Percentiles rank a stretch among this genome's conserved stretches.
phyloP scores from a whole-genome alignment of 2,888 invertebrate species.

The Drosophila pegasa region DNA sequence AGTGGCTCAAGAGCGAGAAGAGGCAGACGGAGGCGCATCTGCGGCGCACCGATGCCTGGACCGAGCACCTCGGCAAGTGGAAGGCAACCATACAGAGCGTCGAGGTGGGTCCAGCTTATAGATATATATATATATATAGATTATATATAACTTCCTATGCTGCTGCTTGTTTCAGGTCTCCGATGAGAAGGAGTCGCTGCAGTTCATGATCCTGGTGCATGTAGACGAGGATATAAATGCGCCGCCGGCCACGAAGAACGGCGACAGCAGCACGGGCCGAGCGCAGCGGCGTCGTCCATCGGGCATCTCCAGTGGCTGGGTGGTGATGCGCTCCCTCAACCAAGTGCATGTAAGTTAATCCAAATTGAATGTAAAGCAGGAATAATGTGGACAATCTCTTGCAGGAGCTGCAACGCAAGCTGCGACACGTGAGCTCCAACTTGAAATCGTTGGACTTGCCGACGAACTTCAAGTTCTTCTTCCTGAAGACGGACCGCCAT shows the following conservation, averaged over 20 bases:
- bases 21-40: constrained; percentile 93
- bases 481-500: constrained; percentile 92
- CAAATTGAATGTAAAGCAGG: background rate
- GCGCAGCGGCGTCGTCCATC: constrained; percentile 84
- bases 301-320: constrained; percentile 89
- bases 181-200: constrained; percentile 86
- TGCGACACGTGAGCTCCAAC: constrained; percentile 92
- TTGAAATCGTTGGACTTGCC: constrained; percentile 93
- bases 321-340: constrained; percentile 87
- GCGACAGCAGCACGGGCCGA: constrained; percentile 66
- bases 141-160: background rate
- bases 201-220: constrained; percentile 93
- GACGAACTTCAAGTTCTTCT: constrained; percentile 92
- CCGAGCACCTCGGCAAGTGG: constrained; percentile 95
- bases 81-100: constrained; percentile 93
- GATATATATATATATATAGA: background rate
- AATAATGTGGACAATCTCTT: constrained; percentile 69
- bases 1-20: constrained; percentile 92
- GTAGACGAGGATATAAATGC: constrained; percentile 87
- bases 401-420: constrained; percentile 92
- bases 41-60: constrained; percentile 94
- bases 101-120: constrained; percentile 86
- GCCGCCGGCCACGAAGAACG: constrained; percentile 57
- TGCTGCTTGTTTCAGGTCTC: constrained; percentile 70
- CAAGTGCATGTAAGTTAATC: constrained; percentile 87